These are phyloP conservation scores for Aspidiotus destructor DNA, from an alignment of 2,888 invertebrate species.

Conservation along the genomic window DNA sequence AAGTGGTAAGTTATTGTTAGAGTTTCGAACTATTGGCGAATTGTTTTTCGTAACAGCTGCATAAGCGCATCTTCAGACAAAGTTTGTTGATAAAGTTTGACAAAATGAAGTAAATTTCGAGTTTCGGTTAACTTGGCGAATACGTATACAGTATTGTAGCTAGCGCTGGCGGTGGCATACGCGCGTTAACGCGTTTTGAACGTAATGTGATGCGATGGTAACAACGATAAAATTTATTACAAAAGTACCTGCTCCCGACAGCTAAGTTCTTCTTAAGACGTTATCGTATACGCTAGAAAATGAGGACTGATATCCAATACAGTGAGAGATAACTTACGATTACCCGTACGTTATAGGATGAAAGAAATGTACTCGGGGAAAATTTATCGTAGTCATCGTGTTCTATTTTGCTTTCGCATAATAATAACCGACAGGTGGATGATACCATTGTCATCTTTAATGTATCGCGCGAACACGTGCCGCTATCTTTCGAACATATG, in stretches of 20 bases:
- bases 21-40: conserved; percentile 9
- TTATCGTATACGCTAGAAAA: background rate
- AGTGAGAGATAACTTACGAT: too few relatives aligned
- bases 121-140: conserved; percentile 15
- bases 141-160: conserved; percentile 6
- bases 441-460: too few relatives aligned
- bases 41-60: conserved; percentile 25
- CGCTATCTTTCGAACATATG: too few relatives aligned
- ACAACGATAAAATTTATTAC: conserved; percentile 25
- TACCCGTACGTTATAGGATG: too few relatives aligned
- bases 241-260: conserved; percentile 28
- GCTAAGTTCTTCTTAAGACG: conserved; percentile 9
- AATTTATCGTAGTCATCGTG: too few relatives aligned
- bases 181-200: conserved; percentile 20
- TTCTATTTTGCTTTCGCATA: too few relatives aligned
- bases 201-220: conserved; percentile 27
- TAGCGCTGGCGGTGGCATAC: conserved; percentile 18
- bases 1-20: background rate
- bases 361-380: too few relatives aligned
- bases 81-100: conserved; percentile 32
- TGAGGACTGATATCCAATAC: too few relatives aligned
- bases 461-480: too few relatives aligned
- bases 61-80: conserved; percentile 29
- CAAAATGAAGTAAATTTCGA: conserved; percentile 27
- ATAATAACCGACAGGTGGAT: too few relatives aligned